These are phyloP conservation scores for Microtus ochrogaster DNA, from an alignment of 2,113 vertebrate species.

Conservation along the genomic window DNA sequence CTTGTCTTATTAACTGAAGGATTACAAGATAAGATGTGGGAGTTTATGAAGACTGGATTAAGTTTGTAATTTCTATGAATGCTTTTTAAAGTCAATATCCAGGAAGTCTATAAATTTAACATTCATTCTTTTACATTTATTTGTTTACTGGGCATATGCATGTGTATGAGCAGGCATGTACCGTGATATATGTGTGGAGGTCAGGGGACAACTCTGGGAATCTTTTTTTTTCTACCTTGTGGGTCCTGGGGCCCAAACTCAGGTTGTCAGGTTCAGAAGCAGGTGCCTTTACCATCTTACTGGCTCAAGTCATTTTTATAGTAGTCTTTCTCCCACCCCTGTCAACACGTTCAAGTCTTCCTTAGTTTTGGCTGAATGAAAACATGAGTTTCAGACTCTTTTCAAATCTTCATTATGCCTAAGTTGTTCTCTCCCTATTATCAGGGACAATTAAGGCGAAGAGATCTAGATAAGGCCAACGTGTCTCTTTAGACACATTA, in stretches of 20 bases:
- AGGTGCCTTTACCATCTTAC: not conserved
- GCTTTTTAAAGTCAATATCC: not conserved
- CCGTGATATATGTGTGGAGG: not conserved
- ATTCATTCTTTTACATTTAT: not conserved
- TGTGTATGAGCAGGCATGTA: not conserved
- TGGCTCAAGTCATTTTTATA: not conserved
- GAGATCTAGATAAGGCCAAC: too few relatives aligned
- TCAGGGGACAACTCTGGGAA: not conserved
- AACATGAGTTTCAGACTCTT: not conserved
- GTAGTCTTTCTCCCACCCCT: not conserved
- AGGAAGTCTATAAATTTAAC: not conserved
- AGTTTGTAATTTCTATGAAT: not conserved
- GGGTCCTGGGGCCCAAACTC: not conserved
- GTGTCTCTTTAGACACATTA: not conserved
- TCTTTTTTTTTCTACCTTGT: too few relatives aligned
- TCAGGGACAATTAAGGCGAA: not conserved
- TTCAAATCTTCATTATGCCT: not conserved
- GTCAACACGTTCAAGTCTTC: not conserved
- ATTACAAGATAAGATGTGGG: not conserved
- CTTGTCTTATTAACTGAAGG: not conserved
- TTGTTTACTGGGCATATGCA: not conserved
- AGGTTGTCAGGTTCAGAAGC: not conserved
- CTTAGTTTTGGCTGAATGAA: not conserved
- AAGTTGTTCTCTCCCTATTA: not conserved
- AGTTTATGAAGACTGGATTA: not conserved